phyloP scores from a whole-genome alignment of 2,888 invertebrate species.

The Drosophila aldrichi region DNA sequence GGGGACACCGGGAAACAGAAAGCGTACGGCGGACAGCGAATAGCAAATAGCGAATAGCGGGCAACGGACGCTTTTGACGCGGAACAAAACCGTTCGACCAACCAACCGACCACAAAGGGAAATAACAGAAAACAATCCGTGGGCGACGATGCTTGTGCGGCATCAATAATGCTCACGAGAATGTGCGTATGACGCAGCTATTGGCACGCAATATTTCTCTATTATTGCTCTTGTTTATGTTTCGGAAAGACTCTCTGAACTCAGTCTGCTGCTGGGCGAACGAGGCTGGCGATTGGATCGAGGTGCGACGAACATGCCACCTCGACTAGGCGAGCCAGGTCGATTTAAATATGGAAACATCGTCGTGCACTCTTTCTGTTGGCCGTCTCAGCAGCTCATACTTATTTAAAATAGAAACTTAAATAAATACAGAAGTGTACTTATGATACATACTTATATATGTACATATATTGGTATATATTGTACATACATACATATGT shows the following conservation, averaged over 20 bases:
- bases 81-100: not conserved
- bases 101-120: slow-evolving; percentile 3
- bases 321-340: slow-evolving; percentile 12
- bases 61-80: not conserved
- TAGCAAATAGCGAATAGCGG: not conserved
- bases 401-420: slow-evolving; percentile 36
- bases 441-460: not conserved
- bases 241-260: not conserved
- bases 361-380: slow-evolving; percentile 16
- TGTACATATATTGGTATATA: too few relatives aligned
- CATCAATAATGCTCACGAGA: not conserved
- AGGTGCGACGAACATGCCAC: slow-evolving; percentile 8
- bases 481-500: not conserved
- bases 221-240: slow-evolving; percentile 8
- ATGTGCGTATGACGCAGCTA: slow-evolving; percentile 69
- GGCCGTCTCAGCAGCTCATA: slow-evolving; percentile 19
- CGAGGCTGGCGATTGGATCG: not conserved
- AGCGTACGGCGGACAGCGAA: not conserved
- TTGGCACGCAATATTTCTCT: slow-evolving; percentile 47
- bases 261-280: not conserved
- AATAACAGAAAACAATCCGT: slow-evolving; percentile 5
- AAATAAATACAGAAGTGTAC: slow-evolving; percentile 12
- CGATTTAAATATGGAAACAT: slow-evolving; percentile 46
- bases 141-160: slow-evolving; percentile 4
- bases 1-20: slow-evolving; percentile 7